Percentiles rank a stretch among this genome's conserved stretches.
phyloP scores from a whole-genome alignment of 2,797 vertebrate genomes.

The Esox lucius region DNA sequence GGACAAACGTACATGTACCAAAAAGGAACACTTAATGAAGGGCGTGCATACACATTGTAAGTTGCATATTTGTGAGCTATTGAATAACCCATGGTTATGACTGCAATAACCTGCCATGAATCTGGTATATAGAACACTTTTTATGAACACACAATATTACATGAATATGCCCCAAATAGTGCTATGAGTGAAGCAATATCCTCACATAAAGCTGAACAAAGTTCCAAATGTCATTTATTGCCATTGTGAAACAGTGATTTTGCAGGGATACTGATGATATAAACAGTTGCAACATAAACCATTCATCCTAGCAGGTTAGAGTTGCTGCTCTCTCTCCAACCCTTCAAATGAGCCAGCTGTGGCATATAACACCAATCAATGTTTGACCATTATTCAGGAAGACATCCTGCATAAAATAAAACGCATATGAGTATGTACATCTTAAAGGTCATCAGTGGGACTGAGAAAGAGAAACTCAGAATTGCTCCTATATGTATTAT shows the following conservation, averaged over 20 bases:
- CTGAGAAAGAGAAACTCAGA: background rate
- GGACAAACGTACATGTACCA: no score
- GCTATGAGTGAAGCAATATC: background rate
- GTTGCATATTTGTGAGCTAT: background rate
- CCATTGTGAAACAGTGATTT: background rate
- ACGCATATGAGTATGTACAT: constrained; percentile 27
- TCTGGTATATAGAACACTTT: background rate
- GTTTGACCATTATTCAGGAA: constrained; percentile 30
- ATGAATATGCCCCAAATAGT: background rate
- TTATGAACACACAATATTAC: background rate
- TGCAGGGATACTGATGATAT: background rate
- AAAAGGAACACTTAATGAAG: no score
- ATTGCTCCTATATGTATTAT: constrained; percentile 31
- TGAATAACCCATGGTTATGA: background rate
- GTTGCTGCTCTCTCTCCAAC: constrained; percentile 7
- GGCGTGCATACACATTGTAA: background rate
- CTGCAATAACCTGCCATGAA: background rate
- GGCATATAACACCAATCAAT: constrained; percentile 39
- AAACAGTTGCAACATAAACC: constrained; percentile 6
- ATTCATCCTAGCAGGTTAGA: constrained; percentile 26
- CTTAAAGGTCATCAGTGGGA: constrained; percentile 28
- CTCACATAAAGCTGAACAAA: no score
- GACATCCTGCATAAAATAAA: constrained; percentile 34
- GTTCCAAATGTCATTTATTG: constrained; percentile 8
- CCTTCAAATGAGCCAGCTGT: constrained; percentile 24